These are phyloP conservation scores for Drosophila persimilis DNA, from an alignment of 1,140 invertebrate genomes.

Conservation along the genomic window DNA sequence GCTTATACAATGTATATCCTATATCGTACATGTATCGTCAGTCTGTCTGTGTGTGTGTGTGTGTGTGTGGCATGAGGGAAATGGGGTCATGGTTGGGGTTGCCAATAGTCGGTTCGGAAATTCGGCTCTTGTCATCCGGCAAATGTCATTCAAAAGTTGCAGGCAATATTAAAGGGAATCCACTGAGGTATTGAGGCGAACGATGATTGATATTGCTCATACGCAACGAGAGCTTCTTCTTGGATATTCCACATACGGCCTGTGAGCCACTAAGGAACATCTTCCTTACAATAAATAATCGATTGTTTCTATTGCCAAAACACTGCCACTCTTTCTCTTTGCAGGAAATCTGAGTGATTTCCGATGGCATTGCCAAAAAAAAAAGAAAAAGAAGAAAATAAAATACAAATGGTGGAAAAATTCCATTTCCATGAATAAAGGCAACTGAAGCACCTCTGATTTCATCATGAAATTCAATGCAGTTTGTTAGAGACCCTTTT, in stretches of 20 bases:
- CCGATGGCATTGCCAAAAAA: too few species aligned
- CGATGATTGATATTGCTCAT: background rate
- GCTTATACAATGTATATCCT: too few species aligned
- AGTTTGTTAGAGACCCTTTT: too few species aligned
- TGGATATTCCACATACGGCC: background rate
- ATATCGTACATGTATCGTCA: background rate
- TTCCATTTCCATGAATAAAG: too few species aligned
- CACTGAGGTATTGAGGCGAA: background rate
- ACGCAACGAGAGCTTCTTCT: background rate
- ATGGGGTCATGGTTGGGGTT: constrained; percentile 56
- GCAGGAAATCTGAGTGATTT: too few species aligned
- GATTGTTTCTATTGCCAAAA: background rate
- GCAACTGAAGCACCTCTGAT: too few species aligned
- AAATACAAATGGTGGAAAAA: too few species aligned
- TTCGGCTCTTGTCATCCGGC: constrained; percentile 8
- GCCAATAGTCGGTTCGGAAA: constrained; percentile 30
- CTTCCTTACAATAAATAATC: background rate
- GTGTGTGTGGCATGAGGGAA: constrained; percentile 10
- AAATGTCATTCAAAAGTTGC: constrained; percentile 14
- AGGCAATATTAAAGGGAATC: background rate
- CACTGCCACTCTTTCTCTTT: too few species aligned
- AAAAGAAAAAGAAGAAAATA: too few species aligned
- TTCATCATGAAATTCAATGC: too few species aligned
- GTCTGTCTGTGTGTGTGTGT: background rate
- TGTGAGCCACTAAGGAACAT: background rate